Evolutionary conservation across 1,140 invertebrate genomes (phyloP), one percentile per base, ranked within the genome.

Genomic region (Melanaphis sacchari): DNA sequence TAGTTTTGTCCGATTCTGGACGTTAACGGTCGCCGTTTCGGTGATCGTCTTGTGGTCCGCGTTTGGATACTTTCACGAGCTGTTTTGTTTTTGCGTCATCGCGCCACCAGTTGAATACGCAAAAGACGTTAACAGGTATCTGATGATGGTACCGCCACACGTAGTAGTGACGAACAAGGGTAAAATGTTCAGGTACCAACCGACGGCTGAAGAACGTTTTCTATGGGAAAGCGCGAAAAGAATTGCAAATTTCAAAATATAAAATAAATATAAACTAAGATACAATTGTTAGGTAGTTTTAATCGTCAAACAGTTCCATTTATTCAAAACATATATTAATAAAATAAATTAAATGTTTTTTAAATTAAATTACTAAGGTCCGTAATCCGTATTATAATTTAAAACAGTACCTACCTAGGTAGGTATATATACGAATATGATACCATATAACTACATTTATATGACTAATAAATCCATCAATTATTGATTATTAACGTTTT

Each of bases 151-250:
- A 0, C 90, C 90, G 3, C 90, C 90, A 4, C 40, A 91, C 21
- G 90, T 82, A 24, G 90, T 91, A 6, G 90, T 91, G 9, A 91
- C 90, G 7, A 38, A 66, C 40, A 91, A 82, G n/a, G 90, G 40
- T 6, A 91, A 91, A 82, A 46, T 91, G 41, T 91, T 81, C 21
- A 8, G 4, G 21, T 91, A 91, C 8, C 59, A 26, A 8, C 90
- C 90, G 18, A 46, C 90, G 21, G 41, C 66, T 7, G 66, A 91
- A 81, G 90, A 91, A 91, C 54, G 90, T 22, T 91, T 82, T 21
- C 24, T 91, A 15, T 91, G 90, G 90, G 24, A 43, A 49, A 91
- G 66, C 8, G 90, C 90, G 9, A 91, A 91, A 49, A 91, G 49
- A 38, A 76, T 91, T 0, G 90, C 90, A 22, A 89, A 89, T 89